Conservation (phyloP, 2,888 invertebrate genomes). For the Himalopsyche tibetana region DNA sequence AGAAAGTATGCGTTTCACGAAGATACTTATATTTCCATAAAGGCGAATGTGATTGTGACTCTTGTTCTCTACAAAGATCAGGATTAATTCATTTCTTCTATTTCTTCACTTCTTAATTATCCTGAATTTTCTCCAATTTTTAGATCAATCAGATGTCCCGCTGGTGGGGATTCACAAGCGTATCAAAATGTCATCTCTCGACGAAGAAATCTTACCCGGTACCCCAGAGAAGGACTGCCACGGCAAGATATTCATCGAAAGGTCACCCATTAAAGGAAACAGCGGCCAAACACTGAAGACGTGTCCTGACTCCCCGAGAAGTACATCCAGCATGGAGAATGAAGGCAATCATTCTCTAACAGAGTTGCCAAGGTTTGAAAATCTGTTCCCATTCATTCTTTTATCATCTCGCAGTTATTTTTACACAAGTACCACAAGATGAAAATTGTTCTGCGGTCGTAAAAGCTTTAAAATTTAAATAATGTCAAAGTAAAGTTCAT, state of each 20-base stretch:
- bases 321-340: not conserved
- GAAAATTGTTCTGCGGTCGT: too few relatives aligned
- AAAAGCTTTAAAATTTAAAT: too few relatives aligned
- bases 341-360: not conserved
- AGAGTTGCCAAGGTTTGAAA: not conserved
- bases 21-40: too few relatives aligned
- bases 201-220: not conserved
- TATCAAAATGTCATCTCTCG: conserved; percentile 65
- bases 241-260: not conserved
- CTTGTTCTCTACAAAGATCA: not conserved
- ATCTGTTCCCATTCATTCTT: too few relatives aligned
- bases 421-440: too few relatives aligned
- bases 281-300: not conserved
- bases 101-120: too few relatives aligned
- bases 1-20: not conserved
- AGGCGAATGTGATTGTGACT: not conserved
- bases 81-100: too few relatives aligned
- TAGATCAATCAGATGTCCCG: conserved; percentile 1
- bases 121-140: not conserved
- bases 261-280: not conserved
- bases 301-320: not conserved
- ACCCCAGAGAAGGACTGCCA: not conserved
- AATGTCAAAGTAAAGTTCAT: too few relatives aligned
- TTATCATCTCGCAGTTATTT: too few relatives aligned
- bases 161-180: conserved; percentile 70